Base-by-base conservation (phyloP, 2,888 invertebrate genomes). In the Synergus itoensis region DNA sequence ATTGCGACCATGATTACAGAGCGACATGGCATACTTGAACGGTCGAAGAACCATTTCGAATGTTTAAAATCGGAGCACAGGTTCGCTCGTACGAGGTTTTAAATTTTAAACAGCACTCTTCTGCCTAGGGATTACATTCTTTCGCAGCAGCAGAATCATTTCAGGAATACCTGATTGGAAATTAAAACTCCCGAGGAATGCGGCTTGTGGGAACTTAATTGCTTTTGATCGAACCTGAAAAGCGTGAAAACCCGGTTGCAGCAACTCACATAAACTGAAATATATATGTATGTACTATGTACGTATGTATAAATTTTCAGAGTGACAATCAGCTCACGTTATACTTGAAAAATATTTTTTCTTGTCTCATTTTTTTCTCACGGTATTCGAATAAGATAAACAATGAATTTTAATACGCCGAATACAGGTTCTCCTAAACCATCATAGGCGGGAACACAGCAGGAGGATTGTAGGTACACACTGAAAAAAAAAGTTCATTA, bases 1-100 rank as follows among this genome's bases (percentile, higher is more conserved):
- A 73, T 73, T 73, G 73, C 73, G 73, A 73, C 73, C 73, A 48
- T 73, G 73, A 73, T 73, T 73, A 73, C 73, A 73, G 73, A 73
- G 73, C 48, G 53, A 73, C 73, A 73, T 53, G 73, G 53, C 73
- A 73, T 73, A 73, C 73, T 73, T 53, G 73, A 73, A 73, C 73
- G 73, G 73, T 73, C 36, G 73, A 53, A 73, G 53, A 73, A 73
- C 73, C 73, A 73, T 73, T 73, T 73, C 73, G 73, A 73, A 73
- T 73, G 73, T 73, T 73, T 53, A 73, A 73, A 73, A 73, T 73
- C 73, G 73, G 73, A 73, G 73, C 73, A 73, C 73, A 53, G 73
- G 73, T 53, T 73, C 5, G 48, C 53, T 73, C 36, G 53, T 53
- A 73, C 73, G 73, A 53, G 73, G 73, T 45, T 53, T 73, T 73